Percentiles rank a stretch among this genome's conserved stretches.
Evolutionary conservation across 2,888 invertebrate species (phyloP).

Genomic region (Ormyrus thymus): DNA sequence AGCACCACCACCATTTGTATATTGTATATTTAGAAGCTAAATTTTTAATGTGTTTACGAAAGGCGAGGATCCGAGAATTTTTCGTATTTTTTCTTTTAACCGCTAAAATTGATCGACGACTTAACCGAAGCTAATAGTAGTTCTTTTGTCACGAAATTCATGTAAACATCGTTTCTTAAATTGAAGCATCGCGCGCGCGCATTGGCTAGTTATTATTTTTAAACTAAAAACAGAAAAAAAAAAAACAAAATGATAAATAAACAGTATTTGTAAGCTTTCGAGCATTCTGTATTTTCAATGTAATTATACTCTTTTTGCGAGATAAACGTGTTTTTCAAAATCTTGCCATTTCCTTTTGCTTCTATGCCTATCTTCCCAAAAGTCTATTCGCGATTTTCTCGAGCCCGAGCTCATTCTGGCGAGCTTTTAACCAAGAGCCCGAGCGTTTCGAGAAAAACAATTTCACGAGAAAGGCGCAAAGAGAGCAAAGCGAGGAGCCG

Average conservation of each 20-base stretch:
- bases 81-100: constrained; percentile 55
- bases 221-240: not conserved
- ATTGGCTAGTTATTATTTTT: constrained; percentile 24
- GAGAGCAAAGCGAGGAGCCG: constrained; percentile 24
- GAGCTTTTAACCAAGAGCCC: constrained; percentile 12
- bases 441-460: constrained; percentile 32
- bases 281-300: constrained; percentile 15
- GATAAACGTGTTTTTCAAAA: constrained; percentile 12
- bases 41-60: constrained; percentile 39
- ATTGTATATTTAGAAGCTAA: constrained; percentile 48
- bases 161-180: constrained; percentile 7
- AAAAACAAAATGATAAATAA: constrained; percentile 20
- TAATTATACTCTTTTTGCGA: not conserved
- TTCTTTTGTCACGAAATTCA: constrained; percentile 9
- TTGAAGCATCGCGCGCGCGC: constrained; percentile 11
- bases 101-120: not conserved
- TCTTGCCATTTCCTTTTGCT: not conserved
- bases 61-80: constrained; percentile 33
- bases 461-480: constrained; percentile 21
- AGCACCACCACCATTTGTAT: constrained; percentile 30
- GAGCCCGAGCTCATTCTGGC: no score
- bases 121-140: not conserved
- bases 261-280: constrained; percentile 38
- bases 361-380: constrained; percentile 15
- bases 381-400: not conserved